Evolutionary conservation across 2,113 vertebrate genomes (phyloP).

Genomic region (Ammospiza nelsoni): DNA sequence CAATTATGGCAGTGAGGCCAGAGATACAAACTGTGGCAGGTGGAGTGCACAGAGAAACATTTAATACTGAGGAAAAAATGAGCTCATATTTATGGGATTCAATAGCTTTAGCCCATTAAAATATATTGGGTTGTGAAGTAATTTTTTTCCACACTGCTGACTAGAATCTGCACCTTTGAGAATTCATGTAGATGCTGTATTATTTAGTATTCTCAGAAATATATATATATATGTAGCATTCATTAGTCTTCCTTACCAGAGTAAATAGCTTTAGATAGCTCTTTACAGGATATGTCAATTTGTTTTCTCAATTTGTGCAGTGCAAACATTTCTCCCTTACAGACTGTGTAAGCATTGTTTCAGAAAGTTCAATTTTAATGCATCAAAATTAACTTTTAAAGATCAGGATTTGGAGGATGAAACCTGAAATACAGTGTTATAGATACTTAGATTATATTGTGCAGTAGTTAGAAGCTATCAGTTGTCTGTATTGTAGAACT

Average conservation of each 20-base stretch:
- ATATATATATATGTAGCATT: neutral
- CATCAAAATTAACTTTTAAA: conserved; percentile 41
- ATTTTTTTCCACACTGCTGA: neutral
- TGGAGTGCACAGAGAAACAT: neutral
- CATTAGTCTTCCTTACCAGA: conserved; percentile 6
- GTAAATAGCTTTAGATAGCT: neutral
- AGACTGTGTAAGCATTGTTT: neutral
- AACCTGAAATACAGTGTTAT: conserved; percentile 8
- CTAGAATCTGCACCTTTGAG: neutral
- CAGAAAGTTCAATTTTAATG: conserved; percentile 15
- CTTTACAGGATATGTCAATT: neutral
- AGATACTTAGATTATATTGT: conserved; percentile 28
- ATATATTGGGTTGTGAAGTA: neutral
- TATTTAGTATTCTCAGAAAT: neutral
- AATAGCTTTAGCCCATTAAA: neutral
- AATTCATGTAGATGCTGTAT: neutral
- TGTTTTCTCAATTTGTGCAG: neutral
- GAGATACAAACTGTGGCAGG: neutral
- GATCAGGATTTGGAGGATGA: conserved; percentile 17
- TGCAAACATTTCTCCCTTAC: conserved; percentile 28
- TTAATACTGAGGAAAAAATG: neutral
- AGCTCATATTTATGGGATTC: neutral
- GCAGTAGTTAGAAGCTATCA: conserved; percentile 14
- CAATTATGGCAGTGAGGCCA: neutral
- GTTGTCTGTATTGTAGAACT: conserved; percentile 38